Evolutionary conservation across 2,888 invertebrate species (phyloP).

Genomic region (Papilio elwesi): DNA sequence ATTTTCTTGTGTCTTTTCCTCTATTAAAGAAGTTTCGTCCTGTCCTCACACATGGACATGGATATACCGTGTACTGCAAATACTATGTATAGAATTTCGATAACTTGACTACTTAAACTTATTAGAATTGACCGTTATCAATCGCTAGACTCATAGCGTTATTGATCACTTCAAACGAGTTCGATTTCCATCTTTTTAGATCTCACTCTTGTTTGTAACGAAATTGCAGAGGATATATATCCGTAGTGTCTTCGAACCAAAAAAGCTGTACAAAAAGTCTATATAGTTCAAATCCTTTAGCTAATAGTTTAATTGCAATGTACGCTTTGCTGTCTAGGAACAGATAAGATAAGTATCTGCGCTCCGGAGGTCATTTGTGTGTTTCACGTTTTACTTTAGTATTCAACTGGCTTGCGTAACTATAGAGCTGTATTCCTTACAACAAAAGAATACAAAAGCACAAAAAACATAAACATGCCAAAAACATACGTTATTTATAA

Average conservation of each 20-base stretch:
- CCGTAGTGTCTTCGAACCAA: neutral
- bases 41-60: no score
- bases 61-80: no score
- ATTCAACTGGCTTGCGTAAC: conserved; percentile 68
- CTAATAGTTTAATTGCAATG: conserved; percentile 71
- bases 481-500: no score
- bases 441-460: no score
- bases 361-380: conserved; percentile 63
- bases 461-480: no score
- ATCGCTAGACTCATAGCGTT: no score
- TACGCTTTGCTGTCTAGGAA: conserved; percentile 57
- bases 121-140: no score
- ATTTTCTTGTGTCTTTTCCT: no score
- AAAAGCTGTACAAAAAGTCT: conserved; percentile 36
- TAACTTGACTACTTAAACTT: no score
- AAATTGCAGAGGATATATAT: neutral
- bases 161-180: neutral
- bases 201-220: neutral
- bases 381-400: conserved; percentile 63
- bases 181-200: neutral
- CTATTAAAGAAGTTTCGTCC: neutral
- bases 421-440: conserved; percentile 37
- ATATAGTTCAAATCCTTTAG: conserved; percentile 56
- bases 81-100: no score
- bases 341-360: conserved; percentile 67